phyloP scores from a whole-genome alignment of 2,888 invertebrate species.

The Morinoia aosen region DNA sequence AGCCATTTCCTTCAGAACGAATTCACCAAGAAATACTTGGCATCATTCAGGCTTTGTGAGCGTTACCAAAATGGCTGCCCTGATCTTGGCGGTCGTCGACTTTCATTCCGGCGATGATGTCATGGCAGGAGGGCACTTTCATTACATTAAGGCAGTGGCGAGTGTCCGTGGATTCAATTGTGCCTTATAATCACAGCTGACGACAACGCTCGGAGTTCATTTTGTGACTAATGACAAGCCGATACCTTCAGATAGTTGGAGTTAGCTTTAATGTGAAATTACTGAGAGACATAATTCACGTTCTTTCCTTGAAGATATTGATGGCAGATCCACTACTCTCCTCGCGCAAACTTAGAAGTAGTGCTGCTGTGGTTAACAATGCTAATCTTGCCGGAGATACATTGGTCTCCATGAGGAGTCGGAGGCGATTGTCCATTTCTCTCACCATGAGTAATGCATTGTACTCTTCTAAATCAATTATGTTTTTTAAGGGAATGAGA shows the following conservation, averaged over 20 bases:
- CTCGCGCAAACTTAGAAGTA: not conserved
- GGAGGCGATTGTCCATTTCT: not conserved
- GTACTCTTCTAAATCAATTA: no score
- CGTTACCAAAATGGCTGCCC: not conserved
- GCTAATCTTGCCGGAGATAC: not conserved
- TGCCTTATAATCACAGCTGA: not conserved
- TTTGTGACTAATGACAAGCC: not conserved
- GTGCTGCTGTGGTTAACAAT: not conserved
- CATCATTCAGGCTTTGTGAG: not conserved
- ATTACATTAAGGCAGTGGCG: constrained; percentile 11
- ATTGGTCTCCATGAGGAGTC: not conserved
- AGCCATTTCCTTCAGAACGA: not conserved
- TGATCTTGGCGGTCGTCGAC: not conserved
- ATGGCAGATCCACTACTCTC: not conserved
- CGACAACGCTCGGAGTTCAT: not conserved
- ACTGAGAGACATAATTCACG: not conserved
- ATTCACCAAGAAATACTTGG: not conserved
- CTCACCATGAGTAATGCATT: not conserved
- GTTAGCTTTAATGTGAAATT: not conserved
- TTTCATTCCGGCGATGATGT: constrained; percentile 20
- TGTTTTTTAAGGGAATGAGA: not conserved
- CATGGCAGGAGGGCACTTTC: not conserved
- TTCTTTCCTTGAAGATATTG: not conserved
- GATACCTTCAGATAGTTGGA: not conserved
- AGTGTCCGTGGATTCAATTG: not conserved